Conservation (phyloP, 2,888 invertebrate species). For the Harpagoxenus sublaevis region DNA sequence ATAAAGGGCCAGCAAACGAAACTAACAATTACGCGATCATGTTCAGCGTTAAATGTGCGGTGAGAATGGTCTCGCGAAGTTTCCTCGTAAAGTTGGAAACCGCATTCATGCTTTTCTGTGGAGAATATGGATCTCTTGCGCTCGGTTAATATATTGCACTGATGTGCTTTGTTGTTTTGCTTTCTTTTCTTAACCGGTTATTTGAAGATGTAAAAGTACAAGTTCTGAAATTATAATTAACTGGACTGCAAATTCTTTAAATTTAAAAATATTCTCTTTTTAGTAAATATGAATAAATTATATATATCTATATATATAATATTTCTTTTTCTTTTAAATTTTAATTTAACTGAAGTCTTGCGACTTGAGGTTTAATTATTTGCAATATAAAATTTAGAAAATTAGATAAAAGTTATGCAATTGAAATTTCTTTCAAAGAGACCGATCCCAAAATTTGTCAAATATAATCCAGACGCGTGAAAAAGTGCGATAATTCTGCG, state of each 20-base stretch:
- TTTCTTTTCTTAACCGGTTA: background rate
- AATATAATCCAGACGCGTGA: background rate
- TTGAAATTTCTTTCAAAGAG: background rate
- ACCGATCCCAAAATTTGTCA: background rate
- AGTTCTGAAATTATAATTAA: background rate
- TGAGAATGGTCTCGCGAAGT: background rate
- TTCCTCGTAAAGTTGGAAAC: conserved; percentile 5
- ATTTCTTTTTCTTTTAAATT: background rate
- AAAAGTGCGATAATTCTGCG: conserved; percentile 12
- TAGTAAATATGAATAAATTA: background rate
- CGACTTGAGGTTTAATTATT: background rate
- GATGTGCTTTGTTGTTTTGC: background rate
- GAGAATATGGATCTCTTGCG: conserved; percentile 4
- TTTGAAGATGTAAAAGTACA: background rate
- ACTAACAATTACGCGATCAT: conserved; percentile 8
- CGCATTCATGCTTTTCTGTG: background rate
- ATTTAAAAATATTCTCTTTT: background rate
- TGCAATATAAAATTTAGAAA: background rate
- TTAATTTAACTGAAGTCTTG: background rate
- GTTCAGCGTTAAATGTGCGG: background rate
- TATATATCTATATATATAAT: background rate
- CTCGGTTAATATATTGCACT: background rate
- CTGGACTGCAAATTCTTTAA: background rate
- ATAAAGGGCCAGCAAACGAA: conserved; percentile 9
- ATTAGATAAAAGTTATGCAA: background rate